phyloP scores from a whole-genome alignment of 2,888 invertebrate species.

The Polyommatus icarus region DNA sequence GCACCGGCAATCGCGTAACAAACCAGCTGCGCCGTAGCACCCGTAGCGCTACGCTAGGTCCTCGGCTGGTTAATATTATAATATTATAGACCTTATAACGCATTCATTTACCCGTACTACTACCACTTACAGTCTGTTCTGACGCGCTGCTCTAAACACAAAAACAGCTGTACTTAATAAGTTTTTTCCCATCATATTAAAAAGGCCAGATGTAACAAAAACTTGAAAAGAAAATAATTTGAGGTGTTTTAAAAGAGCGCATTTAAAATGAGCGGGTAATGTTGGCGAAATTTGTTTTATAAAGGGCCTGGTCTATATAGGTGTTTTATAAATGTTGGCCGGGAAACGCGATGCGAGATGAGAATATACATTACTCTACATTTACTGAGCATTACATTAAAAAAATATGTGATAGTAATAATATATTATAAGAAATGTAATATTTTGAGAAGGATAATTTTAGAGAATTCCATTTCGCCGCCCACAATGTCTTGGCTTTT shows the following conservation, averaged over 20 bases:
- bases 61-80: not conserved
- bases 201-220: not conserved
- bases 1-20: not conserved
- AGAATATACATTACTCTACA: not conserved
- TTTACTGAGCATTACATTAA: not conserved
- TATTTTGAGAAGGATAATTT: too few relatives aligned
- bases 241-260: not conserved
- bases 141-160: not conserved
- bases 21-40: not conserved
- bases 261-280: not conserved
- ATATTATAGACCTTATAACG: too few relatives aligned
- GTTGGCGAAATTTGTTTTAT: not conserved
- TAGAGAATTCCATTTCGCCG: not conserved
- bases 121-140: too few relatives aligned
- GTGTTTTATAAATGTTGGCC: not conserved
- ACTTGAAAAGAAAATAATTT: not conserved
- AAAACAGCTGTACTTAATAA: not conserved
- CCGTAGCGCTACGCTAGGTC: not conserved
- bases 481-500: not conserved
- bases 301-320: not conserved
- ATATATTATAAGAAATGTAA: too few relatives aligned
- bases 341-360: not conserved
- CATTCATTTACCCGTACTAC: too few relatives aligned
- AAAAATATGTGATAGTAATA: too few relatives aligned
- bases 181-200: not conserved